These are phyloP conservation scores for Oreotrochilus melanogaster DNA, from an alignment of 2,113 vertebrate genomes.

Conservation along the genomic window DNA sequence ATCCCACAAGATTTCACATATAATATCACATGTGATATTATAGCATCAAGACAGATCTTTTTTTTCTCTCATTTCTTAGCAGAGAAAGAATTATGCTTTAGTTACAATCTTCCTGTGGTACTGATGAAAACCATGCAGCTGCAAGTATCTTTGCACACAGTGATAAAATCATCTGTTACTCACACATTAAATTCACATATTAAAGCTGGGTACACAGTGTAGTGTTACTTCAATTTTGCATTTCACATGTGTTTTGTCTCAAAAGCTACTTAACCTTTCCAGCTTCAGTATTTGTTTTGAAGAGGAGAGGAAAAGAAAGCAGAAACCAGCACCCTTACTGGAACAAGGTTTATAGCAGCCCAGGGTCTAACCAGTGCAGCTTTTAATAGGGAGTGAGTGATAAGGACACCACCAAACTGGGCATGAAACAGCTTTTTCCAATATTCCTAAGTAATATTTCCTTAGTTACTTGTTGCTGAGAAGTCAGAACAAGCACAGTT, in stretches of 20 bases:
- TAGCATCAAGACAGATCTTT: neutral
- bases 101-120: neutral
- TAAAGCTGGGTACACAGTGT: neutral
- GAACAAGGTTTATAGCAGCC: neutral
- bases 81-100: neutral
- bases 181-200: neutral
- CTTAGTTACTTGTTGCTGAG: neutral
- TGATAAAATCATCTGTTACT: neutral
- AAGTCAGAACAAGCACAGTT: neutral
- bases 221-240: neutral
- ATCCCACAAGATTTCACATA: neutral
- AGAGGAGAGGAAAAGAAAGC: neutral
- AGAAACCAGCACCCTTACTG: neutral
- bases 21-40: neutral
- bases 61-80: neutral
- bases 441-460: neutral
- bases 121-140: neutral
- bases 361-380: neutral
- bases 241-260: neutral
- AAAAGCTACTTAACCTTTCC: conserved; percentile 42
- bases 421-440: neutral
- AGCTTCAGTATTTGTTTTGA: conserved; percentile 20
- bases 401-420: neutral
- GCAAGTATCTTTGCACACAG: neutral
- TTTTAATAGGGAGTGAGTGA: neutral